Percentiles rank a stretch among this genome's conserved stretches.
Evolutionary conservation across 1,140 invertebrate species (phyloP).

Genomic region (Heterodera carotae): DNA sequence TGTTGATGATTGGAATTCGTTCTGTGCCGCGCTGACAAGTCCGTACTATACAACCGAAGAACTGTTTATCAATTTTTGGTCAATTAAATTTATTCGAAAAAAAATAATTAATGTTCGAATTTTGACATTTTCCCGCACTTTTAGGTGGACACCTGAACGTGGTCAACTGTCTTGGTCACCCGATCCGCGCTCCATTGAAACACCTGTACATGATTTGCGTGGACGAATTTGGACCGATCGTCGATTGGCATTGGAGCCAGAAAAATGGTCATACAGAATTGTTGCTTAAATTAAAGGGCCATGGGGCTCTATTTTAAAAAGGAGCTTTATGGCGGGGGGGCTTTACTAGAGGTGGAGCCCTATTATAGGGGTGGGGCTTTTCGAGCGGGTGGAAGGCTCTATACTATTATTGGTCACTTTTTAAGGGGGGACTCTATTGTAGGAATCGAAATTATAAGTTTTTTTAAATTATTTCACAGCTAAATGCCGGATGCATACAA

Average conservation of each 20-base stretch:
- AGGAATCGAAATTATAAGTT: no score
- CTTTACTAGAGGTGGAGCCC: no score
- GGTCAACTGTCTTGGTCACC: conserved; percentile 63
- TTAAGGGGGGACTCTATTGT: no score
- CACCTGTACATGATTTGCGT: conserved; percentile 71
- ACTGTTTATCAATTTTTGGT: conserved; percentile 68
- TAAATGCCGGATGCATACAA: no score
- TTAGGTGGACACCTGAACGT: conserved; percentile 71
- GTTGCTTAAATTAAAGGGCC: neutral
- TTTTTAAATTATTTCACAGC: no score
- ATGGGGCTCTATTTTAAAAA: no score
- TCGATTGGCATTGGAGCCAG: conserved; percentile 70
- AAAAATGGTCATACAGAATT: conserved; percentile 48
- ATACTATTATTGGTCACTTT: no score
- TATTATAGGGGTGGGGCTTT: no score
- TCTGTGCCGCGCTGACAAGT: conserved; percentile 83
- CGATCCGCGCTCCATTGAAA: conserved; percentile 51
- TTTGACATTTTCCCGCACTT: conserved; percentile 66
- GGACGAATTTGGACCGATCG: conserved; percentile 80
- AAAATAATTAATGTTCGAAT: neutral
- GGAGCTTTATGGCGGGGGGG: no score
- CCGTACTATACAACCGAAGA: conserved; percentile 75
- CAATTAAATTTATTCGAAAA: neutral
- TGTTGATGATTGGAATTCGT: conserved; percentile 99
- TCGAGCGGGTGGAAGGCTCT: no score